Base-by-base conservation (phyloP, 2,113 vertebrate species). In the Labeo catla region DNA sequence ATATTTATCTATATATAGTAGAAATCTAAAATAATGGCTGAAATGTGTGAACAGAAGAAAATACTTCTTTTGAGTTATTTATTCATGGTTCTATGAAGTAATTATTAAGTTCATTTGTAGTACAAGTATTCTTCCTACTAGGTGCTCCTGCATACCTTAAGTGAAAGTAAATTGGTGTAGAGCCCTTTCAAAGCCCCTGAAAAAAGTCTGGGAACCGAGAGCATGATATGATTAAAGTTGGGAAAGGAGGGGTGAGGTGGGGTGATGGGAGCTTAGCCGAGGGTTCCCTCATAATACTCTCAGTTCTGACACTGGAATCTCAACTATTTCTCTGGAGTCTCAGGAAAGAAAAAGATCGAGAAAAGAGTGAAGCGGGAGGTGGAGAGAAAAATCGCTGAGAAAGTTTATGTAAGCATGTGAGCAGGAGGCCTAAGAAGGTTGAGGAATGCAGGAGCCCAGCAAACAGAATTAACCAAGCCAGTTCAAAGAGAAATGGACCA, bases 361-460 rank as follows among this genome's bases (percentile, higher is more conserved):
- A 72, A 65, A 45, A 54, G 57, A 84, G 36, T 76, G 12, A 77
- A 87, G 74, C 16, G 85, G 76, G 63, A 79, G 81, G 57, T 76
- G 45, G 49, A 39, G 68, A 52, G 86, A 78, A 86, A 61, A 52
- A 57, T 82, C 73, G 85, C 89, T 91, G 93, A 92, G 92, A 94
- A 92, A 90, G 92, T 95, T 93, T 94, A 93, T 93, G 91, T 85
- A 92, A 92, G 93, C 93, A 90, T 90, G 89, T 93, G 93, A 93
- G 93, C 91, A 85, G 43, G 88, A 93, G 92, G 91, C 92, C 93
- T 90, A 91, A 89, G 92, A 93, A 91, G 92, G 91, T 90, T 86
- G 91, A 91, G 93, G 94, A 95, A 95, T 94, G 93, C 88, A 86
- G 90, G 90, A 86, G 65, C 90, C 81, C 45, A 89, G 89, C 90